Conservation (phyloP, 1,140 invertebrate genomes). For the Caerostris darwini region DNA sequence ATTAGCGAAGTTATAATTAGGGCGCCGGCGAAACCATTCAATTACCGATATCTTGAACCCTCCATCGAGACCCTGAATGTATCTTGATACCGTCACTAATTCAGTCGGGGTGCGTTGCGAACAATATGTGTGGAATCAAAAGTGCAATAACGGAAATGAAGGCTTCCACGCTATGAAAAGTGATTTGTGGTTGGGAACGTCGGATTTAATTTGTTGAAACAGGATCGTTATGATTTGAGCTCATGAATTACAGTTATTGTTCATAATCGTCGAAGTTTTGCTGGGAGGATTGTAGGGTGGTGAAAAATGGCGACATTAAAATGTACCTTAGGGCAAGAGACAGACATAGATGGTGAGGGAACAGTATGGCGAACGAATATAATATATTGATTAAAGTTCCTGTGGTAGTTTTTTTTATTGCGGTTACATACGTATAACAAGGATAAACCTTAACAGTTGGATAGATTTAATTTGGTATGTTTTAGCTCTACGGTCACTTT, state of each 20-base stretch:
- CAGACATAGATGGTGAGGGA: too few species aligned
- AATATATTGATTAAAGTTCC: too few species aligned
- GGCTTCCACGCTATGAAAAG: background rate
- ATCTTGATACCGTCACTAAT: background rate
- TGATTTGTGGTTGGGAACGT: background rate
- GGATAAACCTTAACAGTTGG: too few species aligned
- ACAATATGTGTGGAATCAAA: background rate
- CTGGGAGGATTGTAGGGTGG: background rate
- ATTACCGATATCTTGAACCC: background rate
- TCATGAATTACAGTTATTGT: background rate
- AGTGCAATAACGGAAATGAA: background rate
- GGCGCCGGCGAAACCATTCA: background rate
- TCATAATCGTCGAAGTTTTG: background rate
- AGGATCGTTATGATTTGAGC: background rate
- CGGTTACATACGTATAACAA: too few species aligned
- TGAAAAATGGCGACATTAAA: too few species aligned
- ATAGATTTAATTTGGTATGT: too few species aligned
- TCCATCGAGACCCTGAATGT: background rate
- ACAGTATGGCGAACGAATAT: too few species aligned
- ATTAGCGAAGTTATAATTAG: slow-evolving; percentile 4
- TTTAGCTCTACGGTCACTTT: too few species aligned
- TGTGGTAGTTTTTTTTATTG: too few species aligned
- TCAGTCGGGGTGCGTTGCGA: background rate
- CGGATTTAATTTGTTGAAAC: background rate
- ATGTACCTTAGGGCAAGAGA: too few species aligned